Conservation (phyloP, 2,888 invertebrate species). For the Anoplius nigerrimus region DNA sequence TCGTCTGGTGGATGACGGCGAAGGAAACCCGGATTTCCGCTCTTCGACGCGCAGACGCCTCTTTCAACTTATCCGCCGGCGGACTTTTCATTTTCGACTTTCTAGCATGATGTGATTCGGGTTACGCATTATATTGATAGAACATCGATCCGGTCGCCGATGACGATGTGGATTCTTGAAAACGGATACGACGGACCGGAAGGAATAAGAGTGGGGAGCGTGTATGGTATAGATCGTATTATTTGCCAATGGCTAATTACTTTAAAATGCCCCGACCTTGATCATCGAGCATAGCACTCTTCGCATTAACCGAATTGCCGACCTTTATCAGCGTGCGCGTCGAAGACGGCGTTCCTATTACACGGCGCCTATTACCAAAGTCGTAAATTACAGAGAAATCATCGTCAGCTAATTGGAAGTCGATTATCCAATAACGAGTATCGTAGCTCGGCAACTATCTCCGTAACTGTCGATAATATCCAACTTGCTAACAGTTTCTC, state of each 20-base stretch:
- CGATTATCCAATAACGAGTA: constrained; percentile 17
- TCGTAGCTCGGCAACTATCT: constrained; percentile 6
- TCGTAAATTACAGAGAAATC: constrained; percentile 8
- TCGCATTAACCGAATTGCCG: background rate
- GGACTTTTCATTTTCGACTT: background rate
- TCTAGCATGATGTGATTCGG: no score
- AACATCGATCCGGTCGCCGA: no score
- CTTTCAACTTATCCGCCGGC: constrained; percentile 15
- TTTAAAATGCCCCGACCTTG: background rate
- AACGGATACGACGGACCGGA: no score
- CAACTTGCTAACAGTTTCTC: constrained; percentile 2
- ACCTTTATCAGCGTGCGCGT: background rate
- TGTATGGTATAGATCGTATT: no score
- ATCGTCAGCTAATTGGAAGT: constrained; percentile 17
- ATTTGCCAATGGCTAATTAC: background rate
- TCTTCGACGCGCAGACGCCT: constrained; percentile 31
- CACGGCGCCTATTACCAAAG: background rate
- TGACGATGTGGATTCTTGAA: no score
- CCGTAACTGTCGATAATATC: constrained; percentile 10
- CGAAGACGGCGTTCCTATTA: background rate
- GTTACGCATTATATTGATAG: no score
- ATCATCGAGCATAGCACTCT: no score
- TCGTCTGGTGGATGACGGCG: constrained; percentile 50
- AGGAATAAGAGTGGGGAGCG: no score
- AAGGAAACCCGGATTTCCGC: constrained; percentile 35